Conservation (phyloP, 2,888 invertebrate species). For the Agrotis puta region DNA sequence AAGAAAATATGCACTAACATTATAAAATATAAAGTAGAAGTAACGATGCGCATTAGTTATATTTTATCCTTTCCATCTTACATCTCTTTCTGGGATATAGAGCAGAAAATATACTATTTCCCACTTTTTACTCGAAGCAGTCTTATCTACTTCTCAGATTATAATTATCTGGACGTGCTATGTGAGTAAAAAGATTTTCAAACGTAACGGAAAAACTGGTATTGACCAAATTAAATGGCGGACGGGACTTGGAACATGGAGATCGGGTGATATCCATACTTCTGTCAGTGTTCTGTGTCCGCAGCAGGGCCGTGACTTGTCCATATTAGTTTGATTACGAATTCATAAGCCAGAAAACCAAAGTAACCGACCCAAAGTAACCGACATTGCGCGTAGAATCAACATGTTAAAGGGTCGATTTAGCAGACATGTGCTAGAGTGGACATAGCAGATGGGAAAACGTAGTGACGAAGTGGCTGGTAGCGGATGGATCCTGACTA, state of each 20-base stretch:
- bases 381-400: too few species aligned
- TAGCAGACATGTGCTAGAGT: too few species aligned
- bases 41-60: neutral
- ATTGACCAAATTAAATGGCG: neutral
- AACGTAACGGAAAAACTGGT: neutral
- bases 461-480: too few species aligned
- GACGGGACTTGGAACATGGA: neutral
- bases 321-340: neutral
- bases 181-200: neutral
- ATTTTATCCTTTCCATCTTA: slow-evolving; percentile 22
- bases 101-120: slow-evolving; percentile 22
- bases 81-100: slow-evolving; percentile 5
- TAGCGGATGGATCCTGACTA: too few species aligned
- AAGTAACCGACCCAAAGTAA: too few species aligned
- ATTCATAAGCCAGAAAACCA: too few species aligned
- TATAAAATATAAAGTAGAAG: slow-evolving; percentile 10
- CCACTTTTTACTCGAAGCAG: slow-evolving; percentile 31
- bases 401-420: too few species aligned
- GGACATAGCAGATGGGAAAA: too few species aligned
- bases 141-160: slow-evolving; percentile 11
- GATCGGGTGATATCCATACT: neutral
- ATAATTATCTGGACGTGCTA: slow-evolving; percentile 18
- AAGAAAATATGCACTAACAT: slow-evolving; percentile 10
- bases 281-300: neutral
- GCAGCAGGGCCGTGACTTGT: neutral